Conservation (phyloP, 2,888 invertebrate genomes). For the Stramonita haemastoma region DNA sequence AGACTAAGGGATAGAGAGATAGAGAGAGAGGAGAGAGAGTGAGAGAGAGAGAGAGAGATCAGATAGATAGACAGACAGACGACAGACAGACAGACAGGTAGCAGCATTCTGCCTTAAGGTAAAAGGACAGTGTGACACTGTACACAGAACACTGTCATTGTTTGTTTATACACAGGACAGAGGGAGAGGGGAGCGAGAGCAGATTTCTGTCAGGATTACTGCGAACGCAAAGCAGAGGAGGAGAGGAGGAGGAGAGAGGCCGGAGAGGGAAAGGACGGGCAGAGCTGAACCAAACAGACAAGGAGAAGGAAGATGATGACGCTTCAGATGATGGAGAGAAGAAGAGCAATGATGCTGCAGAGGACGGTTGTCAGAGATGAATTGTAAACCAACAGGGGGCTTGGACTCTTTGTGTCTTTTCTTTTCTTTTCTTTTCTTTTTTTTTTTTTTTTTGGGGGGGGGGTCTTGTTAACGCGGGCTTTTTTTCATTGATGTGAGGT, state of each 20-base stretch:
- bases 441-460: too few relatives aligned
- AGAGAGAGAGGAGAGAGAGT: neutral
- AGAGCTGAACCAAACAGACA: neutral
- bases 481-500: too few relatives aligned
- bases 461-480: too few relatives aligned
- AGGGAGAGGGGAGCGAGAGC: neutral
- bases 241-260: neutral
- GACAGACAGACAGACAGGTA: too few relatives aligned
- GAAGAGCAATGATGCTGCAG: neutral
- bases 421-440: too few relatives aligned
- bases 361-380: neutral
- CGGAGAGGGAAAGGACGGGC: neutral
- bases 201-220: neutral
- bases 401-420: too few relatives aligned
- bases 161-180: neutral
- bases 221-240: neutral
- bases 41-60: neutral
- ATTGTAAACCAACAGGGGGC: neutral
- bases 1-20: too few relatives aligned
- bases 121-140: neutral
- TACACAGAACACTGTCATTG: neutral
- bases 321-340: neutral
- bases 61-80: too few relatives aligned
- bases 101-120: neutral
- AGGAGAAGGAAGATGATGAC: neutral